Evolutionary conservation across 1,140 invertebrate genomes (phyloP), one percentile per base, ranked within the genome.

Genomic region (Nylanderia fulva): DNA sequence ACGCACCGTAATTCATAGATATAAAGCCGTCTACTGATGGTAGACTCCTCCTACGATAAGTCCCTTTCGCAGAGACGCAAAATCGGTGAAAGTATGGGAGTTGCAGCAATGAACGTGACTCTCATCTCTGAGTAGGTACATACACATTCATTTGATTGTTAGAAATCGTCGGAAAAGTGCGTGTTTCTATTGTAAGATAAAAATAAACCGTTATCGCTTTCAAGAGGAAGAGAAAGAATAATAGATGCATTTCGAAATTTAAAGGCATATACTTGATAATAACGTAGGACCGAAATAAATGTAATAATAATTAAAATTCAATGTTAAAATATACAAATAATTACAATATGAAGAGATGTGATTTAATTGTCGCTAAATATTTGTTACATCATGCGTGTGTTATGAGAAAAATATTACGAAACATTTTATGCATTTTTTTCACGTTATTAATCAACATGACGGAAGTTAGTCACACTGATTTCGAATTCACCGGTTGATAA

Each of bases 51-150:
- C 60, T 33, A 7, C 21, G 18, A 5, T 42, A 24, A 27, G 24
- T 11, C n/a, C 0, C 13, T 69, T 71, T 71, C 13, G 11, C 52
- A n/a, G 27, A 45, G 52, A 71, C 27, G 58, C 15, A 54, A 82
- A 82, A 69, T 18, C 15, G 64, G 76, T 69, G 77, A 80, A 80
- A 71, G 64, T 48, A 71, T 56, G 77, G n/a, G 64, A 80, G 24
- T 15, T 5, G 15, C 9, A 52, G 0, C 24, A 56, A 71, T 3
- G 8, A 56, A 5, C 36, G 36, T 54, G 45, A 71, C 36, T 80
- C 48, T 71, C 15, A 3, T 42, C 45, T 52, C 48, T 71, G 66
- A 82, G 71, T 58, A n/a, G n/a, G n/a, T n/a, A n/a, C n/a, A n/a
- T n/a, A n/a, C n/a, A 27, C n/a, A 29, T 27, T 58, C 11, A 8